These are phyloP conservation scores for Oenanthe melanoleuca DNA, from an alignment of 2,113 vertebrate species.

Conservation along the genomic window DNA sequence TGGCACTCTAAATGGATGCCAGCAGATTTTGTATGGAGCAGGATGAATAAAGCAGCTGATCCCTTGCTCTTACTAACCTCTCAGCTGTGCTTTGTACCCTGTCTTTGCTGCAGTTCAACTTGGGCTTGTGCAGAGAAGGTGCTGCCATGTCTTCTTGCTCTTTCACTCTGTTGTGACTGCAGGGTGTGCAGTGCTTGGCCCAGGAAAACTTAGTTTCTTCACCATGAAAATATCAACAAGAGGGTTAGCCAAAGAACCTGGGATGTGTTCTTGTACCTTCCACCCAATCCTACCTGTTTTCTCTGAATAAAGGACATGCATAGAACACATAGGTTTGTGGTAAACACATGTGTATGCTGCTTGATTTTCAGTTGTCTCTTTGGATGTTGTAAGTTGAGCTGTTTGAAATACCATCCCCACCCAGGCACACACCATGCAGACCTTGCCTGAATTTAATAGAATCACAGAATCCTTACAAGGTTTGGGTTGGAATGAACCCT, in stretches of 20 bases:
- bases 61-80: not conserved
- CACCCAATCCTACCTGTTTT: accelerated
- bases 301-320: not conserved
- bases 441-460: not conserved
- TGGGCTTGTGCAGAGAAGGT: not conserved
- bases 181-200: not conserved
- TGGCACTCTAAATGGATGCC: not conserved
- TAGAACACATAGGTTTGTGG: not conserved
- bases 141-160: not conserved
- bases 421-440: not conserved
- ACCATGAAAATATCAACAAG: not conserved
- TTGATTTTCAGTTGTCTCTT: not conserved
- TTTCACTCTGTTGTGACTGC: not conserved
- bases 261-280: not conserved
- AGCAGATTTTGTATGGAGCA: not conserved
- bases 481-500: not conserved
- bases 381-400: not conserved
- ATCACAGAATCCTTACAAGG: not conserved
- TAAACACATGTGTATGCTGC: not conserved
- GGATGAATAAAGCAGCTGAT: not conserved
- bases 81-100: not conserved
- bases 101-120: not conserved
- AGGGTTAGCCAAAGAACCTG: not conserved
- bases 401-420: not conserved
- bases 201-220: not conserved